Evolutionary conservation across 2,888 invertebrate genomes (phyloP).

Genomic region (Xestia sexstrigata): DNA sequence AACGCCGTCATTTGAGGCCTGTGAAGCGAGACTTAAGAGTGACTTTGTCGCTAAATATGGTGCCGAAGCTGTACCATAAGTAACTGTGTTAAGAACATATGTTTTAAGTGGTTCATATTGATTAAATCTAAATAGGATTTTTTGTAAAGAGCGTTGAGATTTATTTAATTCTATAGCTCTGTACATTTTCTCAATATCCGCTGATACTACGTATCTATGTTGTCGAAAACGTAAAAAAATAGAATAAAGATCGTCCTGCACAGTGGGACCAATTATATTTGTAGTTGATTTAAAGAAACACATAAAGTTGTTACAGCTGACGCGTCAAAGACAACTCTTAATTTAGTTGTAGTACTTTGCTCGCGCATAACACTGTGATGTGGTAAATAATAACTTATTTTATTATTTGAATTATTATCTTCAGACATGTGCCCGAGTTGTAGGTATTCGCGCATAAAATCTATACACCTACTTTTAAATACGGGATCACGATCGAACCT

Average conservation of each 20-base stretch:
- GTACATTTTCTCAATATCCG: too few relatives aligned
- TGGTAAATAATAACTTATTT: slow-evolving; percentile 9
- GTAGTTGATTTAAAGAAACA: slow-evolving; percentile 6
- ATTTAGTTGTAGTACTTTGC: not conserved
- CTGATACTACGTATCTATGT: too few relatives aligned
- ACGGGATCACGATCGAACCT: slow-evolving; percentile 10
- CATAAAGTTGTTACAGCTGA: not conserved
- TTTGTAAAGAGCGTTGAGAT: slow-evolving; percentile 15
- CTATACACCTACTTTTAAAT: slow-evolving; percentile 15
- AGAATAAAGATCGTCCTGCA: slow-evolving; percentile 14
- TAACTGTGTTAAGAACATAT: too few relatives aligned
- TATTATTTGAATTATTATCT: slow-evolving; percentile 11
- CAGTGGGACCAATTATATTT: slow-evolving; percentile 14
- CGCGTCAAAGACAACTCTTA: too few relatives aligned
- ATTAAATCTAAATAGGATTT: slow-evolving; percentile 4
- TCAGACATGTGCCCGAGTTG: slow-evolving; percentile 17
- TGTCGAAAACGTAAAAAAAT: too few relatives aligned
- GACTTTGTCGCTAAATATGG: too few relatives aligned
- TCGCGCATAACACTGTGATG: slow-evolving; percentile 9
- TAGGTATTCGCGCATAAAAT: slow-evolving; percentile 15
- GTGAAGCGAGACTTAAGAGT: too few relatives aligned
- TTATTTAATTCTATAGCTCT: not conserved
- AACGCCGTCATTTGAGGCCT: too few relatives aligned
- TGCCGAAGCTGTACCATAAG: too few relatives aligned
- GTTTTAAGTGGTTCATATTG: not conserved